A percentile compares a stretch with the other conserved stretches of the same genome.
phyloP scores from a whole-genome alignment of 2,888 invertebrate species.

The Meloe dianella region DNA sequence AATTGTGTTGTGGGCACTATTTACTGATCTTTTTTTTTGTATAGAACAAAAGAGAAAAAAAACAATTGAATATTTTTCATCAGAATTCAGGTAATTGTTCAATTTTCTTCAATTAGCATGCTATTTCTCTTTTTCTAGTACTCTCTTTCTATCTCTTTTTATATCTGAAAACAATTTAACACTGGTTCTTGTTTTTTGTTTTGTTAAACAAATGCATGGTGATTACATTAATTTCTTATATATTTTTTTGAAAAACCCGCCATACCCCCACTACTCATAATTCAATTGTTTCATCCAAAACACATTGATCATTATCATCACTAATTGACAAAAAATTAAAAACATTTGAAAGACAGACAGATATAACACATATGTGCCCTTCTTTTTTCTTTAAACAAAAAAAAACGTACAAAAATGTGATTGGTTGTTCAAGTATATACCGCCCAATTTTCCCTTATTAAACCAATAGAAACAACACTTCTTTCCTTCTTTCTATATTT shows the following conservation, averaged over 20 bases:
- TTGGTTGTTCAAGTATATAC: too few relatives aligned
- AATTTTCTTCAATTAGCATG: not conserved
- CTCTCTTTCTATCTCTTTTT: not conserved
- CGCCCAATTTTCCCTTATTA: too few relatives aligned
- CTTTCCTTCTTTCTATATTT: too few relatives aligned
- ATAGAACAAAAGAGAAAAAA: not conserved
- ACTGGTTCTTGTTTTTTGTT: not conserved
- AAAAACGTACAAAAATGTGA: too few relatives aligned
- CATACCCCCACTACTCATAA: constrained; percentile 22
- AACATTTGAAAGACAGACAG: constrained; percentile 50
- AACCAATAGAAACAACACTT: too few relatives aligned
- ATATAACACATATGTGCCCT: constrained; percentile 38
- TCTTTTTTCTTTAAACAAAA: too few relatives aligned
- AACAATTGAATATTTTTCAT: not conserved
- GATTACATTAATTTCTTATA: too few relatives aligned
- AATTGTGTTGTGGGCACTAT: constrained; percentile 7
- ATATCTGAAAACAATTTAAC: not conserved
- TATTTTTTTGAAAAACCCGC: constrained; percentile 8
- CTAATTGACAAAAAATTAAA: constrained; percentile 19
- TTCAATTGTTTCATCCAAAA: constrained; percentile 35
- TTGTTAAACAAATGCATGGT: not conserved
- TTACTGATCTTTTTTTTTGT: not conserved
- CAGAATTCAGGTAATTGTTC: not conserved
- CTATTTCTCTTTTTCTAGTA: not conserved
- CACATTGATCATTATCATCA: constrained; percentile 35